These are phyloP conservation scores for Leucania comma DNA, from an alignment of 2,888 invertebrate genomes.

Conservation along the genomic window DNA sequence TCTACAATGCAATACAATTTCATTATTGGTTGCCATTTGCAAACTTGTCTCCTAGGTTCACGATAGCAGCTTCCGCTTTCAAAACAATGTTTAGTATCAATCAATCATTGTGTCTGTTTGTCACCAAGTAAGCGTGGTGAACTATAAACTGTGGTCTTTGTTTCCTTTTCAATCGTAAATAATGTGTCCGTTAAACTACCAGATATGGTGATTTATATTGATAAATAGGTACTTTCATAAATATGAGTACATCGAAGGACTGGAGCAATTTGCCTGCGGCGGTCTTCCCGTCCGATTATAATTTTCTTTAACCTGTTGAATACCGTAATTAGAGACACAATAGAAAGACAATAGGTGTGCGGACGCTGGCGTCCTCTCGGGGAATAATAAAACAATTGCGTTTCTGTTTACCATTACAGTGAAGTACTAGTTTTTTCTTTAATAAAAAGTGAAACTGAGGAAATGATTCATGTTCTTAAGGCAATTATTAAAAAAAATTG, in stretches of 20 bases:
- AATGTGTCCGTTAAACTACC: constrained; percentile 35
- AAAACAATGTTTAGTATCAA: constrained; percentile 61
- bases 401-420: too few relatives aligned
- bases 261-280: too few relatives aligned
- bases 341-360: too few relatives aligned
- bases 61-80: constrained; percentile 64
- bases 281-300: too few relatives aligned
- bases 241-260: neutral
- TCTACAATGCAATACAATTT: constrained; percentile 6
- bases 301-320: too few relatives aligned
- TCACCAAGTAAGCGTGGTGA: constrained; percentile 48
- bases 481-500: neutral
- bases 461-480: neutral
- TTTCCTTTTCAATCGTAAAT: constrained; percentile 55
- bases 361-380: too few relatives aligned
- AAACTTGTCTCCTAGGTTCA: constrained; percentile 47
- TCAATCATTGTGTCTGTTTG: constrained; percentile 62
- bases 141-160: constrained; percentile 57
- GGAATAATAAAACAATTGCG: too few relatives aligned
- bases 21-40: constrained; percentile 22
- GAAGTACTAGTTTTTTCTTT: too few relatives aligned
- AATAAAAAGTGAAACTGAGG: neutral
- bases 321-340: too few relatives aligned
- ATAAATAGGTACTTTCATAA: constrained; percentile 5
- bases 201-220: constrained; percentile 30